Conservation (phyloP, 2,888 invertebrate species). For the Leucoma salicis region DNA sequence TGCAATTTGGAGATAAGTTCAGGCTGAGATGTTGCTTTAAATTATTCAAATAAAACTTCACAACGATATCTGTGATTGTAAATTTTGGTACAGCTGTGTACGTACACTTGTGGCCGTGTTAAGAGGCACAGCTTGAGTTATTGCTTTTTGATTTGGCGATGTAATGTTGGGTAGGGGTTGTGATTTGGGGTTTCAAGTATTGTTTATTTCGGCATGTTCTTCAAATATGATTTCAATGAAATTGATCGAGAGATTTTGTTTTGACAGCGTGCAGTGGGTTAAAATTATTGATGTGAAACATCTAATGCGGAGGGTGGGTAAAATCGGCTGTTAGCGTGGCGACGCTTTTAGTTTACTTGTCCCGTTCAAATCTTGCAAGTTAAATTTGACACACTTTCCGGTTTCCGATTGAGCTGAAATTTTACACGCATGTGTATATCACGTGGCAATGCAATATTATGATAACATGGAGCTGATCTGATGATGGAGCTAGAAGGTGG, state of each 20-base stretch:
- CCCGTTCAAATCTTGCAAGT: too few species aligned
- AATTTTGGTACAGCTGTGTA: constrained; percentile 60
- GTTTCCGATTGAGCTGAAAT: too few species aligned
- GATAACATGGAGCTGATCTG: too few species aligned
- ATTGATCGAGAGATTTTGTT: neutral
- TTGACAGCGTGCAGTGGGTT: too few species aligned
- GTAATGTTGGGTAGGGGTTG: neutral
- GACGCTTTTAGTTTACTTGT: too few species aligned
- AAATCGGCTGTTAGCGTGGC: too few species aligned
- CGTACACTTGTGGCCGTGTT: constrained; percentile 35
- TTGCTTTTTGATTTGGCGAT: constrained; percentile 9
- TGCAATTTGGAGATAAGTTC: constrained; percentile 72
- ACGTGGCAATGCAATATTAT: too few species aligned
- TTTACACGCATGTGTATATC: too few species aligned
- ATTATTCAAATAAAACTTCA: constrained; percentile 76
- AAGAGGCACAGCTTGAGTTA: constrained; percentile 12
- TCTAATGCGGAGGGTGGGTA: too few species aligned
- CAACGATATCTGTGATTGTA: constrained; percentile 69
- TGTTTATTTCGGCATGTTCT: neutral
- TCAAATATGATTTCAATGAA: neutral
- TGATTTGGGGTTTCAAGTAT: neutral
- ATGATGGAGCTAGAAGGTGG: too few species aligned
- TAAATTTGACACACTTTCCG: too few species aligned
- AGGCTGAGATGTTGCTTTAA: constrained; percentile 56
- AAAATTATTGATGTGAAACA: too few species aligned